These are phyloP conservation scores for Rhopilema esculentum DNA, from an alignment of 30 jellyfish, hydroid and myxozoan species.

Conservation along the genomic window DNA sequence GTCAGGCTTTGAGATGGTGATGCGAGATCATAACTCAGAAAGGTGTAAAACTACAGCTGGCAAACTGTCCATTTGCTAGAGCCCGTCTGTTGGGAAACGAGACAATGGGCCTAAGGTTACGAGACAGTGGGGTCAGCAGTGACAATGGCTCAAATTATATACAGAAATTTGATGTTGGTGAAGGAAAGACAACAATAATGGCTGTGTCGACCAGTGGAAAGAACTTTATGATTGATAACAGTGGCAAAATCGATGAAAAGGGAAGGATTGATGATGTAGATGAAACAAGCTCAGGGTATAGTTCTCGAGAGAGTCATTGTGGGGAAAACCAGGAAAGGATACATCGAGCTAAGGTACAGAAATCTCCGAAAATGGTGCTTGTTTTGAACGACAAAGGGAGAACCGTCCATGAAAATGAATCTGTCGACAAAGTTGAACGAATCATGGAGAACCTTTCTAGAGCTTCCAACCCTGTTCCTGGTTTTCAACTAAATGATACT, in stretches of 20 bases:
- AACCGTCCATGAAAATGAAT: not conserved
- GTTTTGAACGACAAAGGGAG: constrained; percentile 1
- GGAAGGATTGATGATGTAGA: constrained; percentile 51
- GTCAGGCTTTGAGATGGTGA: not conserved
- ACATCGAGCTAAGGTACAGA: constrained; percentile 21
- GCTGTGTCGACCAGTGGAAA: constrained; percentile 27
- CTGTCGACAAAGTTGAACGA: not conserved
- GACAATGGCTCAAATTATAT: not conserved
- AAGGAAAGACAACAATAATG: constrained; percentile 46
- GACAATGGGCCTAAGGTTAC: constrained; percentile 64
- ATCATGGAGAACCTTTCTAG: not conserved
- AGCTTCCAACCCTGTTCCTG: not conserved
- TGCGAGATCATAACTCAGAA: not conserved
- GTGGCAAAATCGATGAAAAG: constrained; percentile 10
- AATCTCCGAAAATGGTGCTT: constrained; percentile 4
- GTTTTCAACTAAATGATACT: not conserved
- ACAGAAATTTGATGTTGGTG: constrained; percentile 1
- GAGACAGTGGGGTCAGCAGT: constrained; percentile 23
- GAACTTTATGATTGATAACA: constrained; percentile 26
- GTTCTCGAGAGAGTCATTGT: constrained; percentile 72
- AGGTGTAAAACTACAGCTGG: not conserved
- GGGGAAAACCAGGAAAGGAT: constrained; percentile 29
- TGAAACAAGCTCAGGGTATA: constrained; percentile 79
- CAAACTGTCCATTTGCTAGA: not conserved
- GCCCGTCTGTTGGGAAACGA: not conserved